phyloP scores from a whole-genome alignment of 2,113 vertebrate species.

The Orycteropus afer region DNA sequence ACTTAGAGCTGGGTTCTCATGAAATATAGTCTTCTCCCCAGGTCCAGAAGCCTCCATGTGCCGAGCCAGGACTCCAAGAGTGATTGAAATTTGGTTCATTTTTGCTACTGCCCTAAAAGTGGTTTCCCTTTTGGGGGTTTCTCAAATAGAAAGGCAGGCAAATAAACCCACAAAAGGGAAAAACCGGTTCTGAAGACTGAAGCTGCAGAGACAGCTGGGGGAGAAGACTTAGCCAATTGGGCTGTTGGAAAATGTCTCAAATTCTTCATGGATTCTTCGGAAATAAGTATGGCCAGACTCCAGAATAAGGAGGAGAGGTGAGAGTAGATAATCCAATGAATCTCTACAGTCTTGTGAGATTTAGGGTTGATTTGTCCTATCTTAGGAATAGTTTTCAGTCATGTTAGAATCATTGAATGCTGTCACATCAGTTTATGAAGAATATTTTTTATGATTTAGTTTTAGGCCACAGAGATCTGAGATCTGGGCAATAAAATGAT shows the following conservation, averaged over 20 bases:
- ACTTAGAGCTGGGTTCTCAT: conserved; percentile 82
- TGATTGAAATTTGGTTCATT: conserved; percentile 42
- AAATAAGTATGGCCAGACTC: conserved; percentile 41
- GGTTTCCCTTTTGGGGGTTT: neutral
- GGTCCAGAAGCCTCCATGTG: conserved; percentile 67
- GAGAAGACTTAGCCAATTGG: neutral
- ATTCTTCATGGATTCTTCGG: neutral
- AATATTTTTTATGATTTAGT: neutral
- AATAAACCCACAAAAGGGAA: neutral
- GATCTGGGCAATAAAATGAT: conserved; percentile 22
- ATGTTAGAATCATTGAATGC: neutral
- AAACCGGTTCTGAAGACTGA: conserved; percentile 12
- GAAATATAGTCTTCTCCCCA: conserved; percentile 78
- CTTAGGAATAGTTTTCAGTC: neutral
- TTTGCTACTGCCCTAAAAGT: conserved; percentile 29
- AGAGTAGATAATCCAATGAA: conserved; percentile 7
- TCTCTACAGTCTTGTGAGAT: conserved; percentile 7
- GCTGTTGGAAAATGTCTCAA: conserved; percentile 9
- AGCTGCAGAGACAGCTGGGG: neutral
- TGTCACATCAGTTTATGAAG: conserved; percentile 9
- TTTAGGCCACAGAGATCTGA: neutral
- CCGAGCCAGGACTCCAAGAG: conserved; percentile 63
- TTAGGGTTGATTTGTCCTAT: conserved; percentile 1
- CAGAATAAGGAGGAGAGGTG: neutral
- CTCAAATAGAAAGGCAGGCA: conserved; percentile 38